phyloP scores from a whole-genome alignment of 1,140 invertebrate species.

The Brachystomella parvula region DNA sequence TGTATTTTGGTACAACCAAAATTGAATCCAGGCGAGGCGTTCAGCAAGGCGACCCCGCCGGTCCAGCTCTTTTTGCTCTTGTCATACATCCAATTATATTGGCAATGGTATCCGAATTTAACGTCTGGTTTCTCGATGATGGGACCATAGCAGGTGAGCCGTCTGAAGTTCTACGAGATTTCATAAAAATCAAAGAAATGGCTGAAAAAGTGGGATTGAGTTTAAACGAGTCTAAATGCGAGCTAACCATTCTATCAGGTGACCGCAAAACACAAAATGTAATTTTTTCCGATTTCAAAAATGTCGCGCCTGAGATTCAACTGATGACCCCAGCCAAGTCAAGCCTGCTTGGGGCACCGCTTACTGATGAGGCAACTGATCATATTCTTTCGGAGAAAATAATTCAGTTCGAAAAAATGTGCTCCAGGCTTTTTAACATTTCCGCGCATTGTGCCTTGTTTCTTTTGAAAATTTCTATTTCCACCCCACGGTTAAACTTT shows the following conservation, averaged over 20 bases:
- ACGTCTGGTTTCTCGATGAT: background rate
- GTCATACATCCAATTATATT: background rate
- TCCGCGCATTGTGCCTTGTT: background rate
- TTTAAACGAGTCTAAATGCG: too few species aligned
- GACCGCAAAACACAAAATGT: too few species aligned
- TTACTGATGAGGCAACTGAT: background rate
- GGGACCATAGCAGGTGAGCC: background rate
- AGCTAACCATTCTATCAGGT: too few species aligned
- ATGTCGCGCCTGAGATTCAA: conserved; percentile 3
- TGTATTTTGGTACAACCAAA: background rate
- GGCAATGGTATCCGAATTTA: background rate
- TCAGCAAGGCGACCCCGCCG: background rate
- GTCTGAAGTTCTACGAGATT: too few species aligned
- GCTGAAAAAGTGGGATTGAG: too few species aligned
- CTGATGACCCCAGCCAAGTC: background rate
- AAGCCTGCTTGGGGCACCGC: background rate
- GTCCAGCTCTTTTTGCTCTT: background rate
- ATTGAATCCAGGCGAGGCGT: background rate
- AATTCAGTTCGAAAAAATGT: background rate
- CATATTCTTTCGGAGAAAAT: background rate
- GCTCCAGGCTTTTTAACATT: background rate
- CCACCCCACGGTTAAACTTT: too few species aligned
- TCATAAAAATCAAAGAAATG: too few species aligned
- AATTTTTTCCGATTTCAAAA: too few species aligned
- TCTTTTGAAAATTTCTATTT: too few species aligned